A percentile compares a stretch with the other conserved stretches of the same genome.
phyloP scores from a whole-genome alignment of 2,888 invertebrate species.

The Meliscaeva auricollis region DNA sequence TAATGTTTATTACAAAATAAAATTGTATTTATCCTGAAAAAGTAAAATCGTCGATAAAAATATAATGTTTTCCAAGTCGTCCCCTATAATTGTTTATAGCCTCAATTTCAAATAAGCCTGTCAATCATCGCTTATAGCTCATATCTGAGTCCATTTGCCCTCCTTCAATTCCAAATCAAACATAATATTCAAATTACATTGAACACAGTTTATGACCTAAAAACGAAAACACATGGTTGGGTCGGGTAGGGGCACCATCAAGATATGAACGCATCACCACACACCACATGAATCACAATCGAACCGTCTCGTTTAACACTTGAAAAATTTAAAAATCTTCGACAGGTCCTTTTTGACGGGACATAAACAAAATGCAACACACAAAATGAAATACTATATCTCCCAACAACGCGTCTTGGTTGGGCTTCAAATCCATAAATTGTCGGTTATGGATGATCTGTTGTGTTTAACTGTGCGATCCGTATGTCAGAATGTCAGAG shows the following conservation, averaged over 20 bases:
- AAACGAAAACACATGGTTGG: conserved; percentile 56
- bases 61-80: not conserved
- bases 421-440: conserved; percentile 59
- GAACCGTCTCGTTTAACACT: conserved; percentile 66
- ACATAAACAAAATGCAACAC: conserved; percentile 61
- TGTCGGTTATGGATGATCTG: conserved; percentile 72
- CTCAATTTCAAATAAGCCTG: conserved; percentile 25
- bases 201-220: conserved; percentile 44
- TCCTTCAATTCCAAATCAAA: conserved; percentile 6
- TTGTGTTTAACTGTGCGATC: conserved; percentile 71
- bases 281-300: conserved; percentile 58
- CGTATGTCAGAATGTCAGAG: conserved; percentile 61
- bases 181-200: conserved; percentile 51
- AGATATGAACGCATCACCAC: not conserved
- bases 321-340: conserved; percentile 54
- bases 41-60: not conserved
- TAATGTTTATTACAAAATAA: too few species aligned
- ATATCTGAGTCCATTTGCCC: conserved; percentile 8
- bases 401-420: conserved; percentile 35
- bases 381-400: conserved; percentile 60
- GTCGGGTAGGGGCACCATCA: not conserved
- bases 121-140: conserved; percentile 45
- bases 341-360: conserved; percentile 64
- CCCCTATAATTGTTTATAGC: conserved; percentile 30
- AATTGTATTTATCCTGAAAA: too few species aligned